Base-by-base conservation (phyloP, 2,113 vertebrate genomes). In the Mesitornis unicolor region DNA sequence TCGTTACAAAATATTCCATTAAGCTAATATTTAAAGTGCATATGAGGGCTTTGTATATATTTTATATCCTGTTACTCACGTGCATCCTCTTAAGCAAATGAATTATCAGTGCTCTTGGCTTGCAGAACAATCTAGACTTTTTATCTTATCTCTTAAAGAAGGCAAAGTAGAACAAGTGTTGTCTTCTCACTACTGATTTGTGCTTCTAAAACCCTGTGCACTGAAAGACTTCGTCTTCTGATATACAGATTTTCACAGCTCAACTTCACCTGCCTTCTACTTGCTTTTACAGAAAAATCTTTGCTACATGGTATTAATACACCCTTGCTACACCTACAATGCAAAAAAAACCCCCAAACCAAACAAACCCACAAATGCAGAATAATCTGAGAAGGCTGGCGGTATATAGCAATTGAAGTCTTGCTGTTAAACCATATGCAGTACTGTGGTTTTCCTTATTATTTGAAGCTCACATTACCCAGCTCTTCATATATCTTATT, bases 401-500 rank as follows among this genome's bases (percentile, higher is more conserved):
- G n/a, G 12, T 71, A 29, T 18, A 29, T 13, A 65, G 36, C 84
- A 73, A 47, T 48, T 15, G 59, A 89, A 96, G 16, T 45, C 24
- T 82, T 88, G 31, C 18, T 91, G 43, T 64, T 36, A 87, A 88
- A 79, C 33, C 9, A 5, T 45, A 70, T 36, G 18, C 60, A 84
- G 16, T 67, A 45, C 22, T 64, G 36, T 82, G 53, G 10, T 64
- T 47, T 73, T 57, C 45, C 76, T 68, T 63, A 59, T 75, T 73
- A 83, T 71, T 89, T 79, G 38, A 89, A 93, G 54, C 57, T 76
- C 21, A 10, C 11, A 83, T 57, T 85, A 53, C 7, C 2, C 40
- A 47, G 3, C 5, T 78, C 4, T 81, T 88, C 56, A 0, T 74
- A 35, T 28, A 68, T 48, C 4, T 79, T 70, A 22, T 0, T 4